These are phyloP conservation scores for Papilio aristodemus DNA, from an alignment of 1,140 invertebrate genomes.

Conservation along the genomic window DNA sequence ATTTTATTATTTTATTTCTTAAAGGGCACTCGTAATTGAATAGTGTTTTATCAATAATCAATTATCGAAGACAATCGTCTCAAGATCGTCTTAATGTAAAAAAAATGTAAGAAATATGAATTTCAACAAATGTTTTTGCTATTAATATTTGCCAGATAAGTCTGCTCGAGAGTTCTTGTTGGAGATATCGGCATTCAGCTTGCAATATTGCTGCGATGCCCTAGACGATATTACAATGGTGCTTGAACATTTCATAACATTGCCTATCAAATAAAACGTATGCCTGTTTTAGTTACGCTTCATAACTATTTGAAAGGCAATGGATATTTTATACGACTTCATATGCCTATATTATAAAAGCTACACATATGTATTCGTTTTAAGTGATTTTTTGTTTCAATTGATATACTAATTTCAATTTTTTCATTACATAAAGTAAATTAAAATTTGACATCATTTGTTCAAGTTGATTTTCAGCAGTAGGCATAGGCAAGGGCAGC, in stretches of 20 bases:
- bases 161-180: constrained; percentile 54
- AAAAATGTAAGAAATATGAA: constrained; percentile 42
- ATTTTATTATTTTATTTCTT: too few species aligned
- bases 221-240: constrained; percentile 45
- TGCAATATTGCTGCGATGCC: constrained; percentile 55
- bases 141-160: constrained; percentile 59
- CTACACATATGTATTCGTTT: too few species aligned
- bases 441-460: constrained; percentile 24
- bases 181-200: constrained; percentile 47
- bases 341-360: too few species aligned
- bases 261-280: constrained; percentile 3
- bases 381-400: too few species aligned
- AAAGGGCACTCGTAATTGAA: neutral
- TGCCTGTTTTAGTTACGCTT: neutral
- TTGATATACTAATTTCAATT: too few species aligned
- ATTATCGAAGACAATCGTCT: constrained; percentile 46
- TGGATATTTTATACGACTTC: neutral
- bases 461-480: neutral
- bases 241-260: constrained; percentile 34
- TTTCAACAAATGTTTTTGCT: constrained; percentile 47
- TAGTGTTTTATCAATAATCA: constrained; percentile 11
- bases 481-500: too few species aligned
- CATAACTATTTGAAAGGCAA: neutral
- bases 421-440: too few species aligned
- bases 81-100: constrained; percentile 46